Evolutionary conservation across 2,888 invertebrate species (phyloP).

Genomic region (Tenthredo mesomela): DNA sequence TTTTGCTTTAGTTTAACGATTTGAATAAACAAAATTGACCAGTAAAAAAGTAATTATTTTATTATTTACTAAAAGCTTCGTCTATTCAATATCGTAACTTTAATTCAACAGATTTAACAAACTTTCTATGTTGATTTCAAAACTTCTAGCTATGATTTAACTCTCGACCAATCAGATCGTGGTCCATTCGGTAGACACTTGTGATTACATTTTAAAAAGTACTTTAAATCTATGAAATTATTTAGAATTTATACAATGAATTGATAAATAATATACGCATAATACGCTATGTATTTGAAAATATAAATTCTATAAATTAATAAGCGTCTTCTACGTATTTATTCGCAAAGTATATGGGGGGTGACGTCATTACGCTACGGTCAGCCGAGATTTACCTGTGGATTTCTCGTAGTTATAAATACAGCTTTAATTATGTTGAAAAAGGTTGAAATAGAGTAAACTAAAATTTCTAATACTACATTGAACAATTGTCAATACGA

Average conservation of each 20-base stretch:
- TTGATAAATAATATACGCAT: neutral
- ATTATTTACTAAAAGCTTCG: neutral
- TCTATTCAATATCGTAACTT: neutral
- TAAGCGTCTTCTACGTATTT: neutral
- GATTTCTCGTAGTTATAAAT: conserved; percentile 52
- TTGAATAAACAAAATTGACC: neutral
- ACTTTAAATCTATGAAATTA: neutral
- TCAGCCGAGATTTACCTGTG: conserved; percentile 57
- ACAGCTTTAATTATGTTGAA: neutral
- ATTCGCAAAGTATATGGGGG: conserved; percentile 49
- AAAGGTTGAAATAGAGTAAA: neutral
- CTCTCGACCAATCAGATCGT: conserved; percentile 46
- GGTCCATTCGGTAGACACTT: conserved; percentile 48
- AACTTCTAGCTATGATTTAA: conserved; percentile 37
- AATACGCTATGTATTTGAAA: neutral
- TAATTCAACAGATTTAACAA: neutral
- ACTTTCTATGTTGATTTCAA: conserved; percentile 29
- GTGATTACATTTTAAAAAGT: conserved; percentile 20
- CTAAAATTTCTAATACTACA: neutral
- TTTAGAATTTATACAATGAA: neutral
- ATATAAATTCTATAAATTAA: neutral
- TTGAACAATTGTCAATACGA: too few species aligned
- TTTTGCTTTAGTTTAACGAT: neutral
- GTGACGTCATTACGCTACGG: conserved; percentile 64
- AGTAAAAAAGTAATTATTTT: neutral